Conservation (phyloP, 2,888 invertebrate genomes). For the Drosophila buzzatii region DNA sequence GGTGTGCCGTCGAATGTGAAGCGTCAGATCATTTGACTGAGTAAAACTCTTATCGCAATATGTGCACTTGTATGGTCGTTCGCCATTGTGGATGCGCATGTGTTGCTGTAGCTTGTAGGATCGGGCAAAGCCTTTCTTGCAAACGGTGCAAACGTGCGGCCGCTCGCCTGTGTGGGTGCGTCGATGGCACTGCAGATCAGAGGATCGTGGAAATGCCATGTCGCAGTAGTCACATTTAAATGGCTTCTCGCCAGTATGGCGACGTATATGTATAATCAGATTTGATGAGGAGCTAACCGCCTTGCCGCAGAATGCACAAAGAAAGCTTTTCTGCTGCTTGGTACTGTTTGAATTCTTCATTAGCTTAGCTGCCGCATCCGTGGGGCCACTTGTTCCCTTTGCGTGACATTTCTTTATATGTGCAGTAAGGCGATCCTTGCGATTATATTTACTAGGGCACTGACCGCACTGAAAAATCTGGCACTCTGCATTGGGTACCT, state of each 20-base stretch:
- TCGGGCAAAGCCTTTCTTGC: slow-evolving; percentile 87
- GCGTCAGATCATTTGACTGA: slow-evolving; percentile 90
- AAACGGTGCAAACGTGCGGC: slow-evolving; percentile 85
- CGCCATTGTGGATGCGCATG: slow-evolving; percentile 87
- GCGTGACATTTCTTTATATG: slow-evolving; percentile 80
- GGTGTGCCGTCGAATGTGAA: slow-evolving; percentile 90
- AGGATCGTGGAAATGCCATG: slow-evolving; percentile 88
- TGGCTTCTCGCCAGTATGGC: slow-evolving; percentile 89
- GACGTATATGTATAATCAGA: slow-evolving; percentile 88
- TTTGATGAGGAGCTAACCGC: slow-evolving; percentile 88
- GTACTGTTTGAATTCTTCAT: neutral
- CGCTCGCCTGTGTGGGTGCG: slow-evolving; percentile 88
- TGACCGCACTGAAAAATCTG: slow-evolving; percentile 79
- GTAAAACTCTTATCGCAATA: slow-evolving; percentile 87
- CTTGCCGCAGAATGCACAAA: slow-evolving; percentile 88
- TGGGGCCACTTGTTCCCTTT: slow-evolving; percentile 6
- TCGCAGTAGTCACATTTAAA: slow-evolving; percentile 88
- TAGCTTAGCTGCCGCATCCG: neutral
- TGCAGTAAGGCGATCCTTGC: slow-evolving; percentile 82
- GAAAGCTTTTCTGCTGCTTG: slow-evolving; percentile 84
- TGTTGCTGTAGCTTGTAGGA: slow-evolving; percentile 88
- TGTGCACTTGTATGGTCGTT: slow-evolving; percentile 88
- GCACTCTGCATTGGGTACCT: slow-evolving; percentile 17
- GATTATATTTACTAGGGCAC: slow-evolving; percentile 82
- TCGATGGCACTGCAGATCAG: slow-evolving; percentile 88